Conservation (phyloP, 1,140 invertebrate species). For the Drosophila melanica region DNA sequence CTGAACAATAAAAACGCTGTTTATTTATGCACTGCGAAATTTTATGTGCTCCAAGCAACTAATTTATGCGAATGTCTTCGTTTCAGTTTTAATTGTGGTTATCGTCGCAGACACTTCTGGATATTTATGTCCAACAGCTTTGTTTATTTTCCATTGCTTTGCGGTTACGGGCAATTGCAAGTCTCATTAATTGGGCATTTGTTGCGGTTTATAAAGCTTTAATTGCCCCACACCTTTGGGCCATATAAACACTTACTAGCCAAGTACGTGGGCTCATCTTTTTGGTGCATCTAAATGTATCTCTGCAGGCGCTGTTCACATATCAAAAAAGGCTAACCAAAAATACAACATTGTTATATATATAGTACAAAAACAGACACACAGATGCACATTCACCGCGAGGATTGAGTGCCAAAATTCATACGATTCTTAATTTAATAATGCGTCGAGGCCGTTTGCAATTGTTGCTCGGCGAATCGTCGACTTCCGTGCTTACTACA, state of each 20-base stretch:
- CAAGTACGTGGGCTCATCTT: slow-evolving; percentile 17
- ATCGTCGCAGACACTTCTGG: slow-evolving; percentile 52
- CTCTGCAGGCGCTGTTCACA: slow-evolving; percentile 22
- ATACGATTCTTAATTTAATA: slow-evolving; percentile 1
- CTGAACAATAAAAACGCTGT: slow-evolving; percentile 71
- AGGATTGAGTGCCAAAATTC: slow-evolving; percentile 49
- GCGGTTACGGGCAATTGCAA: slow-evolving; percentile 56
- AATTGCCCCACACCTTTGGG: slow-evolving; percentile 40
- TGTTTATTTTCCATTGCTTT: slow-evolving; percentile 27
- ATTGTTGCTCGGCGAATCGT: slow-evolving; percentile 20
- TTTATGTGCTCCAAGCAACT: slow-evolving; percentile 51
- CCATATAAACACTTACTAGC: slow-evolving; percentile 4
- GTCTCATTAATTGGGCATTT: slow-evolving; percentile 67
- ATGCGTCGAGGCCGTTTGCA: slow-evolving; percentile 18
- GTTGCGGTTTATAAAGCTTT: slow-evolving; percentile 57
- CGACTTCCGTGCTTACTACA: slow-evolving; percentile 57
- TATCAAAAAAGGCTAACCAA: slow-evolving; percentile 38
- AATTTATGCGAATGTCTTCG: slow-evolving; percentile 61
- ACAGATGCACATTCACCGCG: no score
- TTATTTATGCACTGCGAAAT: slow-evolving; percentile 67
- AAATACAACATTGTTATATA: slow-evolving; percentile 48
- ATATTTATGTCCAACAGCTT: slow-evolving; percentile 46
- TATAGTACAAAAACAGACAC: neutral
- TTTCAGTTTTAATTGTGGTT: slow-evolving; percentile 40
- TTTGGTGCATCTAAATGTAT: slow-evolving; percentile 63